phyloP scores from a whole-genome alignment of 2,888 invertebrate genomes.

The Synanthedon myopaeformis region DNA sequence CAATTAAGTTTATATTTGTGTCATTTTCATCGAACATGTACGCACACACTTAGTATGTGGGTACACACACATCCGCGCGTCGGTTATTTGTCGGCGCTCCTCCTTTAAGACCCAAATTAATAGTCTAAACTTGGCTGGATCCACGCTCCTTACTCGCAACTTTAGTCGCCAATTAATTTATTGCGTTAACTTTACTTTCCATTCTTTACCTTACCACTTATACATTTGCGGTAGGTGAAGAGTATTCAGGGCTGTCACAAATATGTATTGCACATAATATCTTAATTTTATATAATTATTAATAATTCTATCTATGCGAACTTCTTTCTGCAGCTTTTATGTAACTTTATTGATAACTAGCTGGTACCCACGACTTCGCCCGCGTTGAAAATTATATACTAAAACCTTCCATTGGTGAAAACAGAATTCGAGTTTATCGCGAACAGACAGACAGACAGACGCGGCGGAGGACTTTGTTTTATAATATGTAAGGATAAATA shows the following conservation, averaged over 20 bases:
- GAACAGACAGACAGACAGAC: too few species aligned
- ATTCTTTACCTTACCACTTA: constrained; percentile 63
- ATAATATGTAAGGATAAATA: too few species aligned
- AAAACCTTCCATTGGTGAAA: too few species aligned
- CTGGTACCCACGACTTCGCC: too few species aligned
- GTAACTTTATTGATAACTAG: too few species aligned
- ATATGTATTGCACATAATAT: neutral
- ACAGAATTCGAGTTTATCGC: too few species aligned
- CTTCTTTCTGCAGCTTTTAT: too few species aligned
- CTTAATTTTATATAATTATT: too few species aligned
- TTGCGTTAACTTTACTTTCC: constrained; percentile 62
- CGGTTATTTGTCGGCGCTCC: constrained; percentile 48
- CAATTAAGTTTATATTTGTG: too few species aligned
- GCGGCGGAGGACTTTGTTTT: too few species aligned
- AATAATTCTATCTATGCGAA: constrained; percentile 1
- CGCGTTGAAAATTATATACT: too few species aligned
- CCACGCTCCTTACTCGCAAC: constrained; percentile 46
- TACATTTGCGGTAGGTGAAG: constrained; percentile 22
- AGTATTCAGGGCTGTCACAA: neutral
- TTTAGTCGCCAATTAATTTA: constrained; percentile 65
- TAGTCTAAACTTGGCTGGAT: constrained; percentile 63
- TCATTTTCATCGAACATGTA: neutral
- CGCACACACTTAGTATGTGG: constrained; percentile 13
- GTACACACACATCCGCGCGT: constrained; percentile 8
- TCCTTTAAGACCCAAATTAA: constrained; percentile 61